Evolutionary conservation across 2,113 vertebrate genomes (phyloP).

Genomic region (Cranoglanis bouderius): DNA sequence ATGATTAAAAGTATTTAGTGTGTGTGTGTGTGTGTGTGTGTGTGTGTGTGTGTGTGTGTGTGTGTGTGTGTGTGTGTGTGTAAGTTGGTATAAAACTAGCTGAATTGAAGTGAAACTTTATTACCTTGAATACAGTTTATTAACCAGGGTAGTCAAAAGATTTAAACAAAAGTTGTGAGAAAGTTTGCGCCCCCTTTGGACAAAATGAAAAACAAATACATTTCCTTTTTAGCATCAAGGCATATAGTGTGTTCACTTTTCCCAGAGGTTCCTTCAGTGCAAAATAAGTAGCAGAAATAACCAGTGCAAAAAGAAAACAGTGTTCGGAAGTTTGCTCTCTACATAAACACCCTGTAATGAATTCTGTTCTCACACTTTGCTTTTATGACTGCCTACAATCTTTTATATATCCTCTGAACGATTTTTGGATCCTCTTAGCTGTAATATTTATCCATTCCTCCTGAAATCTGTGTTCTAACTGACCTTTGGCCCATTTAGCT

Average conservation of each 20-base stretch:
- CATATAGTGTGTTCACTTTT: background rate
- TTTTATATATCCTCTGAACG: background rate
- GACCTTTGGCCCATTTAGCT: background rate
- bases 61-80: background rate
- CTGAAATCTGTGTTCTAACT: background rate
- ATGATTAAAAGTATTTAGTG: background rate
- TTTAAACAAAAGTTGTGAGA: background rate
- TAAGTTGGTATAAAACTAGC: background rate
- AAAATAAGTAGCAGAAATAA: background rate
- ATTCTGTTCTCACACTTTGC: background rate
- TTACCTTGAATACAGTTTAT: background rate
- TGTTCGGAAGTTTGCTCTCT: background rate
- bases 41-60: background rate
- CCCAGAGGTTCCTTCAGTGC: background rate
- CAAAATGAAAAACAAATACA: background rate
- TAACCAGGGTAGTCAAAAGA: background rate
- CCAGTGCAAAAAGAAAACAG: background rate
- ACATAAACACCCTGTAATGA: background rate
- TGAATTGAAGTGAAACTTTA: background rate
- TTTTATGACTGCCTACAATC: background rate
- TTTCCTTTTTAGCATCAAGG: background rate
- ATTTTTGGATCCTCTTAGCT: background rate
- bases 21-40: background rate
- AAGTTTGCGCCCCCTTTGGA: background rate
- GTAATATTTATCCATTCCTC: background rate